These are phyloP conservation scores for Unio delphinus DNA, from an alignment of 2,888 invertebrate genomes.

Conservation along the genomic window DNA sequence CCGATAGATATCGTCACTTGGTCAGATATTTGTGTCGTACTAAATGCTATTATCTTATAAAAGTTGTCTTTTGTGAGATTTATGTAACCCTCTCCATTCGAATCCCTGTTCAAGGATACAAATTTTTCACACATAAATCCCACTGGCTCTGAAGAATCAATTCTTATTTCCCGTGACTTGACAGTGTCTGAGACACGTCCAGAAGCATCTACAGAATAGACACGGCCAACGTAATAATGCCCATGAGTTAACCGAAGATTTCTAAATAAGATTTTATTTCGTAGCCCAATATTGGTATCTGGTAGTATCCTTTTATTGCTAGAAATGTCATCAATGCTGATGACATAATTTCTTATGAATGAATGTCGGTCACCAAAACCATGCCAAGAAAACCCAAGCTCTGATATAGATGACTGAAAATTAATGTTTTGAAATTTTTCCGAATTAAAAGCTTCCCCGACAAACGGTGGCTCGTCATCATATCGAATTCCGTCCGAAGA, in stretches of 20 bases:
- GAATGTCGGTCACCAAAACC: slow-evolving; percentile 38
- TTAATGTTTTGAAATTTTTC: slow-evolving; percentile 11
- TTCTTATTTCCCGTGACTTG: slow-evolving; percentile 10
- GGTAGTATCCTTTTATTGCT: background rate
- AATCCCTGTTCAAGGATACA: background rate
- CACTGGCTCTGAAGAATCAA: slow-evolving; percentile 21
- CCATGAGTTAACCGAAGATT: slow-evolving; percentile 8
- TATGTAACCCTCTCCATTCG: background rate
- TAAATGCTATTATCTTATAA: background rate
- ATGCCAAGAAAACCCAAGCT: slow-evolving; percentile 31
- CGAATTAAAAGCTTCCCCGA: slow-evolving; percentile 34
- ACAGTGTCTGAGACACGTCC: slow-evolving; percentile 18
- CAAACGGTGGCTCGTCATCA: slow-evolving; percentile 27
- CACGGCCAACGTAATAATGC: slow-evolving; percentile 13
- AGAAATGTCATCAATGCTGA: slow-evolving; percentile 11
- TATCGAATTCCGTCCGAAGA: slow-evolving; percentile 34
- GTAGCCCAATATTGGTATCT: slow-evolving; percentile 12
- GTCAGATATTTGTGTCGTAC: too few species aligned
- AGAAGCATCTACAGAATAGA: slow-evolving; percentile 28
- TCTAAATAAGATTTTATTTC: slow-evolving; percentile 5
- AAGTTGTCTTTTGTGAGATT: background rate
- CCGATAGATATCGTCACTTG: too few species aligned
- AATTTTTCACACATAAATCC: slow-evolving; percentile 10
- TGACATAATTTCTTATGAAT: slow-evolving; percentile 17
- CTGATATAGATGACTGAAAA: slow-evolving; percentile 15